These are phyloP conservation scores for Achatina immaculata DNA, from an alignment of 1,140 invertebrate genomes.

Conservation along the genomic window DNA sequence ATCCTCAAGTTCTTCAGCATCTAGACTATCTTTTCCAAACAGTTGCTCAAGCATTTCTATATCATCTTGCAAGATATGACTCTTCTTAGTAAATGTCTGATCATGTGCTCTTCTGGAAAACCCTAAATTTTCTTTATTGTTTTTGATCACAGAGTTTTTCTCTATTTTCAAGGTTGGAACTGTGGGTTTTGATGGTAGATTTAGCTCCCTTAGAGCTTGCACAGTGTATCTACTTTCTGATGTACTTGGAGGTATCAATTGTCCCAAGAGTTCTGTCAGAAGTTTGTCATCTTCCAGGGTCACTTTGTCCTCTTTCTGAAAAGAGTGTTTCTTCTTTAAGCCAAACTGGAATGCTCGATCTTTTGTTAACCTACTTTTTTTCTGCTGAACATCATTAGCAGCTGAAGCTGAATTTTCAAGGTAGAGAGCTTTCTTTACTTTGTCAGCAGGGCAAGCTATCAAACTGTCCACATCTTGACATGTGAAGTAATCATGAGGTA, in stretches of 20 bases:
- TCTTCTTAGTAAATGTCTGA: background rate
- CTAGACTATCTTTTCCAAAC: slow-evolving; percentile 7
- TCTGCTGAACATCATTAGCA: background rate
- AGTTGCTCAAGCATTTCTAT: slow-evolving; percentile 21
- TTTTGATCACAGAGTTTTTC: background rate
- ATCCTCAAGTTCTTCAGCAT: slow-evolving; percentile 12
- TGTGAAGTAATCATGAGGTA: background rate
- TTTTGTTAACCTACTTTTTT: background rate
- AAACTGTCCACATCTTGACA: background rate
- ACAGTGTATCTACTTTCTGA: background rate
- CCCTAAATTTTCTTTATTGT: background rate
- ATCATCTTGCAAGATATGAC: background rate
- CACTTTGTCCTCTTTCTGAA: background rate
- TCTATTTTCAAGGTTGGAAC: background rate
- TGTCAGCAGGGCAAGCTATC: background rate
- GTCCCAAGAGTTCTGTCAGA: slow-evolving; percentile 12
- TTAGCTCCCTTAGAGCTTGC: background rate
- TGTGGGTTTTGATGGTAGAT: background rate
- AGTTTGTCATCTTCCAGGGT: slow-evolving; percentile 25
- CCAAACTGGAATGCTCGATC: slow-evolving; percentile 23
- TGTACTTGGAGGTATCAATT: background rate
- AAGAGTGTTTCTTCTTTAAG: background rate
- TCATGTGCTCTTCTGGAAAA: background rate
- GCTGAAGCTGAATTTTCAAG: background rate
- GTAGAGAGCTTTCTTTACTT: background rate